Evolutionary conservation across 1,140 invertebrate species (phyloP).

Genomic region (Whitmania pigra): DNA sequence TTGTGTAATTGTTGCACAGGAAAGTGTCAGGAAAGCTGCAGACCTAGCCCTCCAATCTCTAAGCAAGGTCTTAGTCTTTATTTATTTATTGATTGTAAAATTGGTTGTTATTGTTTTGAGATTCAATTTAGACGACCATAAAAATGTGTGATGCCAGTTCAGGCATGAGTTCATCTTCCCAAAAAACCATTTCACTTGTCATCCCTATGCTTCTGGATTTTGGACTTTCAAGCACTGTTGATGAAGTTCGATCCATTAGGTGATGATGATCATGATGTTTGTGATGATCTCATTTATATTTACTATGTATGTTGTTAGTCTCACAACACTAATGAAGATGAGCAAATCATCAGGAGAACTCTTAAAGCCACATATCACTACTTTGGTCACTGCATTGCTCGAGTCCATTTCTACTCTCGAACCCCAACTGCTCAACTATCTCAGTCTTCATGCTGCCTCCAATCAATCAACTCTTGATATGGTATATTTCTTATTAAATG

Average conservation of each 20-base stretch:
- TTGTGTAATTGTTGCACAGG: slow-evolving; percentile 32
- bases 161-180: slow-evolving; percentile 55
- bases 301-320: slow-evolving; percentile 43
- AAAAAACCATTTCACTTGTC: slow-evolving; percentile 60
- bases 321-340: slow-evolving; percentile 70
- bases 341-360: slow-evolving; percentile 62
- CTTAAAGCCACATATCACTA: slow-evolving; percentile 63
- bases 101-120: slow-evolving; percentile 22
- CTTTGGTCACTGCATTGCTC: slow-evolving; percentile 67
- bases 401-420: slow-evolving; percentile 73
- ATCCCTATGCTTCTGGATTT: slow-evolving; percentile 64
- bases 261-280: slow-evolving; percentile 27
- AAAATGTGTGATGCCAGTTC: slow-evolving; percentile 60
- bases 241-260: slow-evolving; percentile 60
- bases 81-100: slow-evolving; percentile 27
- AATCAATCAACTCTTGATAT: slow-evolving; percentile 39
- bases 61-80: slow-evolving; percentile 52
- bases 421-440: slow-evolving; percentile 60
- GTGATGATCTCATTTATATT: slow-evolving; percentile 17
- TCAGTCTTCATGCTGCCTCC: slow-evolving; percentile 59
- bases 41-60: slow-evolving; percentile 61
- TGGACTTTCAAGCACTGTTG: slow-evolving; percentile 63
- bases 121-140: slow-evolving; percentile 54
- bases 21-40: slow-evolving; percentile 62
- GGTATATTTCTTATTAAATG: not conserved